Evolutionary conservation across 2,113 vertebrate species (phyloP).

Genomic region (Paramormyrops kingsleyae): DNA sequence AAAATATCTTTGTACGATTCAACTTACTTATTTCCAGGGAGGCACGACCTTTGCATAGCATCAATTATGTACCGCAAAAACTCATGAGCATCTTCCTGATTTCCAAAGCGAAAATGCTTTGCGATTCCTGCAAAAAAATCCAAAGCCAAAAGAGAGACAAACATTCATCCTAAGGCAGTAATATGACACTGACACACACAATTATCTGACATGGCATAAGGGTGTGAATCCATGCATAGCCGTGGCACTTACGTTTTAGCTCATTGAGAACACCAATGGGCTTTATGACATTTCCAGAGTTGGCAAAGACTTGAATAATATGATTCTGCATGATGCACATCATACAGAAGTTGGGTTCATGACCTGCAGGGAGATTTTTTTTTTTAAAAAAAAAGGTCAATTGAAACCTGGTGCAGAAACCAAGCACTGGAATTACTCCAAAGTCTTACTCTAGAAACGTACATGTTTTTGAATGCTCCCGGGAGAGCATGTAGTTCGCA

Average conservation of each 20-base stretch:
- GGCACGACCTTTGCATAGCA: conserved; percentile 93
- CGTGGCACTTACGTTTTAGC: conserved; percentile 76
- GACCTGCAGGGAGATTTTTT: conserved; percentile 59
- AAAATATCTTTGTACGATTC: neutral
- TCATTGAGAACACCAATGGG: conserved; percentile 85
- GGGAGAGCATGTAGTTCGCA: conserved; percentile 88
- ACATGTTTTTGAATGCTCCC: conserved; percentile 93
- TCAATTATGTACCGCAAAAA: conserved; percentile 92
- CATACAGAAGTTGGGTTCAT: conserved; percentile 89
- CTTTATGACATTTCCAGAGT: conserved; percentile 84
- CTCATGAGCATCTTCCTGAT: conserved; percentile 94
- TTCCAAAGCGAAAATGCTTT: conserved; percentile 89
- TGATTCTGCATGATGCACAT: conserved; percentile 97
- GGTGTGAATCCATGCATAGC: neutral
- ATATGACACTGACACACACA: neutral
- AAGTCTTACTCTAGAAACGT: conserved; percentile 33
- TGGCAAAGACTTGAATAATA: conserved; percentile 82
- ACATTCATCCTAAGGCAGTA: neutral
- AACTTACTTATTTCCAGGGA: conserved; percentile 85
- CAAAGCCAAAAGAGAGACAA: neutral
- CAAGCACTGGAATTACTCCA: neutral
- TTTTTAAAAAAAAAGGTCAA: neutral
- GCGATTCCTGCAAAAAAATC: conserved; percentile 71
- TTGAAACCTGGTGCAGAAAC: neutral
- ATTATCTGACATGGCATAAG: neutral